Evolutionary conservation across 1,140 invertebrate genomes (phyloP).

Genomic region (Acromyrmex charruanus): DNA sequence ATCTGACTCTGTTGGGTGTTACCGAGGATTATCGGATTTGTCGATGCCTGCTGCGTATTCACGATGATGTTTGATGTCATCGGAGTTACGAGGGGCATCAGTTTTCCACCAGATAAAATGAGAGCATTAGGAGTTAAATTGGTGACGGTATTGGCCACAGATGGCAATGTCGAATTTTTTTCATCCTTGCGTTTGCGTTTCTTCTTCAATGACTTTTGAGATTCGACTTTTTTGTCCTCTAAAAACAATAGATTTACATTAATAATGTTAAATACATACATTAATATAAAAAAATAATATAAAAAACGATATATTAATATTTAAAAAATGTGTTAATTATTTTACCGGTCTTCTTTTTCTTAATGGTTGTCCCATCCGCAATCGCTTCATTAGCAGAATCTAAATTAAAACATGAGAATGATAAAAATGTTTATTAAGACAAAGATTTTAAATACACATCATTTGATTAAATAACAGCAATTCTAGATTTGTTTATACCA

Average conservation of each 20-base stretch:
- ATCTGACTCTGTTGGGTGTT: constrained; percentile 84
- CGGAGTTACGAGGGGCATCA: constrained; percentile 84
- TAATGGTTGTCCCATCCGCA: background rate
- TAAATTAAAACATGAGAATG: constrained; percentile 35
- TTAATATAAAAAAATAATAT: too few relatives aligned
- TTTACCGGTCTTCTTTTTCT: constrained; percentile 64
- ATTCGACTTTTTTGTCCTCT: constrained; percentile 72
- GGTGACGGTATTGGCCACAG: constrained; percentile 76
- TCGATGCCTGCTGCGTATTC: constrained; percentile 78
- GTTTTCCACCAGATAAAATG: constrained; percentile 83
- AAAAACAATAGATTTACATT: background rate
- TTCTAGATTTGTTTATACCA: constrained; percentile 46
- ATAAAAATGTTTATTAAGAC: background rate
- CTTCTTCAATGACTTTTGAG: constrained; percentile 75
- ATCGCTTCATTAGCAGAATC: constrained; percentile 34
- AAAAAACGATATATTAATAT: background rate
- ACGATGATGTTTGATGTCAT: constrained; percentile 84
- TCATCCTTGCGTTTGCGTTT: constrained; percentile 75
- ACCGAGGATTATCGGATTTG: constrained; percentile 83
- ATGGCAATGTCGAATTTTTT: constrained; percentile 67
- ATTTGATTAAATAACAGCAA: background rate
- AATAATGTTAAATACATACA: background rate
- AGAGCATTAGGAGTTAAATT: constrained; percentile 82
- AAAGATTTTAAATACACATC: background rate
- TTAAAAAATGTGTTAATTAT: background rate